Conservation (phyloP, 2,797 vertebrate species). For the Hirundo rustica region DNA sequence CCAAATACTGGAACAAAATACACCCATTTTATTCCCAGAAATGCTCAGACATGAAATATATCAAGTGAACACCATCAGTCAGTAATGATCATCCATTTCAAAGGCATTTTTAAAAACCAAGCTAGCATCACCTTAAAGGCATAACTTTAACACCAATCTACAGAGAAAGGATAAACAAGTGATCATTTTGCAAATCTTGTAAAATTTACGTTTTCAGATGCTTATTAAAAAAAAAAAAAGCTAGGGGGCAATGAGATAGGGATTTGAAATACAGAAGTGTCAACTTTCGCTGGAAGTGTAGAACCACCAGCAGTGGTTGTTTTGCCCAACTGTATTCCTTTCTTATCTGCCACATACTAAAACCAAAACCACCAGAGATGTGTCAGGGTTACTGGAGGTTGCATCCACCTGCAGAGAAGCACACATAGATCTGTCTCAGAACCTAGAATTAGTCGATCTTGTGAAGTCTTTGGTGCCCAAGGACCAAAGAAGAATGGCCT, state of each 20-base stretch:
- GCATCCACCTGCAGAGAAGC: not conserved
- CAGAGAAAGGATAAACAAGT: not conserved
- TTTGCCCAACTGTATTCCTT: not conserved
- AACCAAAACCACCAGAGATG: not conserved
- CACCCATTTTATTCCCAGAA: rapidly evolving
- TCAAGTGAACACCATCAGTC: not conserved
- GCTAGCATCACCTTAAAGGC: not conserved
- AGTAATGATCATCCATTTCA: not conserved
- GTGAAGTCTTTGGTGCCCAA: not conserved
- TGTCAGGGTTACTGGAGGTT: not conserved
- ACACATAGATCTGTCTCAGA: not conserved
- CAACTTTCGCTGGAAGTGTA: not conserved
- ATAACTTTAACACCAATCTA: not conserved
- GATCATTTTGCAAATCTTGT: not conserved
- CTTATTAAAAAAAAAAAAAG: rapidly evolving
- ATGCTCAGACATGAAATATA: not conserved
- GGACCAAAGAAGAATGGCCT: not conserved
- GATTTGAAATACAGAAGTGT: not conserved
- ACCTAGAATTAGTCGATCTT: not conserved
- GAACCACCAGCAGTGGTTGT: not conserved
- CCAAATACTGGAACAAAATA: not conserved
- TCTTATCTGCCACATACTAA: not conserved
- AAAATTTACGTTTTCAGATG: not conserved
- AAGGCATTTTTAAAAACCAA: not conserved
- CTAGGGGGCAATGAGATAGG: not conserved